Base-by-base conservation (phyloP, 2,797 vertebrate species). In the Helarctos malayanus region DNA sequence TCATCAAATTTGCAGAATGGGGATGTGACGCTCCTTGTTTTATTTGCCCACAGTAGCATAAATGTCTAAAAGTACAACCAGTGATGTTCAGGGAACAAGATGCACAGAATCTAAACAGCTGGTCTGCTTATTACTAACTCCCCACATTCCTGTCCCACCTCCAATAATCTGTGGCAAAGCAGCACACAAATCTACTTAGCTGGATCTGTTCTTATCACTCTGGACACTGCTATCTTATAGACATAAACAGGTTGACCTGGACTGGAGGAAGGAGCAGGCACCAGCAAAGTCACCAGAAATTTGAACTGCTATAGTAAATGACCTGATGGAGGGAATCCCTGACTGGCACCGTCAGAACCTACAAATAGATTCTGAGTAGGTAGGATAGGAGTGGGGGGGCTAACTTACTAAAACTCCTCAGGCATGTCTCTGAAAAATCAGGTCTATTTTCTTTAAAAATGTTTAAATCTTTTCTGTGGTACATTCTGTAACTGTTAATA, bases 41-140 rank as follows among this genome's bases (percentile, higher is more conserved):
- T 68, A 29, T 92, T 96, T 90, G 49, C n/a, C 38, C 47, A 89
- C 23, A 32, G 14, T 59, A 76, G n/a, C 35, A 81, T 89, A 68
- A 76, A 85, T 84, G 15, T 89, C 61, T 96, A 80, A 96, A 91
- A 73, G 25, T 68, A 92, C 61, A 96, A 35, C 11, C 14, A 47
- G 18, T 49, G 75, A 23, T 41, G 27, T 2, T 41, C 5, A 78
- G 47, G 57, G 76, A 96, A 89, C 18, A 93, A 91, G 15, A 80
- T 76, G 45, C 2, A 59, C n/a, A 61, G 23, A 68, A 75, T 83
- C 35, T 47, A 82, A 92, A 49, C 5, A 80, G n/a, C 7, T 71
- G 75, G 14, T 52, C n/a, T 41, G 4, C 32, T 93, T 88, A n/a
- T 84, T 87, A 49, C 76, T n/a, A 76, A 52, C 32, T 11, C 49